phyloP scores from a whole-genome alignment of 1,140 invertebrate genomes.

The Trachelipus rathkii region DNA sequence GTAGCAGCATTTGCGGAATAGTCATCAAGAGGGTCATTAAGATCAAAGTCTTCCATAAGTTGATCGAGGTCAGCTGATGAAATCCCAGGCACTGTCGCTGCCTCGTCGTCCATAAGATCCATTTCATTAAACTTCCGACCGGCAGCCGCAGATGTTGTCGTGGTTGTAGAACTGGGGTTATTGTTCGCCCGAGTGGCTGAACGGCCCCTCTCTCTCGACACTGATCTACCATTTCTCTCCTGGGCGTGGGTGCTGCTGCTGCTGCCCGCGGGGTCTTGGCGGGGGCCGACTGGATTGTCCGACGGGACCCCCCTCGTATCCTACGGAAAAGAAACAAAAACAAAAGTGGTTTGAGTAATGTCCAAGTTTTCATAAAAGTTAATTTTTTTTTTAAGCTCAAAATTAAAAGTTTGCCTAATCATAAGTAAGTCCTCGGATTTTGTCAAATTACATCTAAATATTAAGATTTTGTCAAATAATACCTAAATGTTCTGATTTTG shows the following conservation, averaged over 20 bases:
- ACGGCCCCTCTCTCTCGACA: slow-evolving; percentile 34
- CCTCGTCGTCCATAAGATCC: slow-evolving; percentile 36
- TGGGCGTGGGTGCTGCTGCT: slow-evolving; percentile 31
- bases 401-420: too few species aligned
- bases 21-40: slow-evolving; percentile 40
- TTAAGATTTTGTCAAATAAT: too few species aligned
- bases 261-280: slow-evolving; percentile 36
- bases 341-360: too few species aligned
- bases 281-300: slow-evolving; percentile 35
- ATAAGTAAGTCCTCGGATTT: too few species aligned
- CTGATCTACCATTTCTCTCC: slow-evolving; percentile 45
- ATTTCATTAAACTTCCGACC: slow-evolving; percentile 35
- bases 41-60: slow-evolving; percentile 43
- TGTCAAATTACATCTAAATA: too few species aligned
- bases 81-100: slow-evolving; percentile 34
- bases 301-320: slow-evolving; percentile 40
- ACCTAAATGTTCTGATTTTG: too few species aligned
- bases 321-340: slow-evolving; percentile 24
- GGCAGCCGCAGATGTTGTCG: background rate
- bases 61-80: slow-evolving; percentile 45
- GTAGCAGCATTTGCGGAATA: slow-evolving; percentile 20
- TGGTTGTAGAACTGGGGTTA: slow-evolving; percentile 13
- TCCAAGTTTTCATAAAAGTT: too few species aligned
- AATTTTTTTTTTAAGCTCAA: too few species aligned
- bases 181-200: slow-evolving; percentile 2